phyloP scores from a whole-genome alignment of 2,888 invertebrate species.

The Phorcus lineatus region DNA sequence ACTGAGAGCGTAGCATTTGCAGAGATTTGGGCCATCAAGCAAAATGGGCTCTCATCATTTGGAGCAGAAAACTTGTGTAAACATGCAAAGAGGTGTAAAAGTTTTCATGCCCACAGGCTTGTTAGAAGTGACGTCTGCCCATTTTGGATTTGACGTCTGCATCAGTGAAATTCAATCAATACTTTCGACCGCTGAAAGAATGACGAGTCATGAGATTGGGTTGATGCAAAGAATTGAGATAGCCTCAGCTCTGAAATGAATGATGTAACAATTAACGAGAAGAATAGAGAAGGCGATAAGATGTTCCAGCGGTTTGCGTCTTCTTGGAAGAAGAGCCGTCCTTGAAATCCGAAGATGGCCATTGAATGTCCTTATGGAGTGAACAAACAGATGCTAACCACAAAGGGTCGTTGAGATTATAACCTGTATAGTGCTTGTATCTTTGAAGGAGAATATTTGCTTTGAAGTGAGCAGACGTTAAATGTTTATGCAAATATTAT shows the following conservation, averaged over 20 bases:
- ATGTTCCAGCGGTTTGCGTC: not conserved
- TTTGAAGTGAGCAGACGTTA: not conserved
- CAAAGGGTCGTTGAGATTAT: not conserved
- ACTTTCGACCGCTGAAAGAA: not conserved
- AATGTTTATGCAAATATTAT: too few species aligned
- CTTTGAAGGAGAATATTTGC: not conserved
- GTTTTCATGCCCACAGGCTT: not conserved
- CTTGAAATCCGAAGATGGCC: not conserved
- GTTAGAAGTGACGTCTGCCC: not conserved
- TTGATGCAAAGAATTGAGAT: not conserved
- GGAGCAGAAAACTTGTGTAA: not conserved
- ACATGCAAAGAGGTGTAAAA: slow-evolving; percentile 2
- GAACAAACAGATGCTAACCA: slow-evolving; percentile 4
- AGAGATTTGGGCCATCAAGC: not conserved
- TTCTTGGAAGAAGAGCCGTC: not conserved
- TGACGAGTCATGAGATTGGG: not conserved
- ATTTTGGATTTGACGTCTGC: not conserved
- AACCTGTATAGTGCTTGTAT: not conserved
- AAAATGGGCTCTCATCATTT: not conserved
- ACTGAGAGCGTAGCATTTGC: not conserved
- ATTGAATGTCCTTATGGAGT: not conserved
- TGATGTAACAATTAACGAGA: not conserved
- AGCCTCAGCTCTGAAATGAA: not conserved
- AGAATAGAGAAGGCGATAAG: not conserved
- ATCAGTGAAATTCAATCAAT: not conserved